A percentile compares a stretch with the other conserved stretches of the same genome.
These are phyloP conservation scores for Pogoniulus pusillus DNA, from an alignment of 2,797 vertebrate species.

Conservation along the genomic window DNA sequence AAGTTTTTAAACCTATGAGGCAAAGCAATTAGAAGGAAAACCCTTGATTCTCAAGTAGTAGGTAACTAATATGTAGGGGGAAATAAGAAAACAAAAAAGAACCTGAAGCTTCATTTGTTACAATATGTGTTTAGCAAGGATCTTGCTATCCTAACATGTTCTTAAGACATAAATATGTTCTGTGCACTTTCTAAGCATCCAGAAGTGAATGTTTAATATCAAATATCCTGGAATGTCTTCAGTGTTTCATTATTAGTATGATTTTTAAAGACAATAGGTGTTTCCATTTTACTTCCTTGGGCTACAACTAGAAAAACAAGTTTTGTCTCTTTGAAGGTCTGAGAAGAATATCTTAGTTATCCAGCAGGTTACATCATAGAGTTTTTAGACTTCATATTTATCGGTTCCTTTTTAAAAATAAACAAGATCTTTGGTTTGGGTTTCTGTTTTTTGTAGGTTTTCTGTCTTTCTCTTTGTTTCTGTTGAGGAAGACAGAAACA, in stretches of 20 bases:
- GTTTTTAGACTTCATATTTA: background rate
- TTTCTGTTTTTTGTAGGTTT: conserved; percentile 78
- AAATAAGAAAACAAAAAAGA: no score
- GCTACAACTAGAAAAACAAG: background rate
- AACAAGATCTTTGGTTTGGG: background rate
- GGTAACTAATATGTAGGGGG: no score
- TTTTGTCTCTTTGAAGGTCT: background rate
- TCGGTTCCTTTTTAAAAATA: background rate
- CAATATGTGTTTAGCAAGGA: no score
- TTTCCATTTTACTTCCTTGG: background rate
- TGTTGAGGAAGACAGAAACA: conserved; percentile 82
- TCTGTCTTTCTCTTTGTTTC: conserved; percentile 88
- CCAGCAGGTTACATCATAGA: background rate
- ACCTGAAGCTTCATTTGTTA: no score
- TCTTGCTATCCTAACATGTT: background rate
- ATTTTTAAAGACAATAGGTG: background rate
- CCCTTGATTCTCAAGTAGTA: no score
- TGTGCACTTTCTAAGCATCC: background rate
- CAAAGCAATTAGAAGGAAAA: no score
- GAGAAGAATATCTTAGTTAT: background rate
- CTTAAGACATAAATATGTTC: background rate
- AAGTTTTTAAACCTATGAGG: no score
- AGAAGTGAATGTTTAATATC: background rate
- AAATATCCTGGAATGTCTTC: background rate
- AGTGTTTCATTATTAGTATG: background rate